Evolutionary conservation across 1,140 invertebrate genomes (phyloP).

Genomic region (Cherax destructor): DNA sequence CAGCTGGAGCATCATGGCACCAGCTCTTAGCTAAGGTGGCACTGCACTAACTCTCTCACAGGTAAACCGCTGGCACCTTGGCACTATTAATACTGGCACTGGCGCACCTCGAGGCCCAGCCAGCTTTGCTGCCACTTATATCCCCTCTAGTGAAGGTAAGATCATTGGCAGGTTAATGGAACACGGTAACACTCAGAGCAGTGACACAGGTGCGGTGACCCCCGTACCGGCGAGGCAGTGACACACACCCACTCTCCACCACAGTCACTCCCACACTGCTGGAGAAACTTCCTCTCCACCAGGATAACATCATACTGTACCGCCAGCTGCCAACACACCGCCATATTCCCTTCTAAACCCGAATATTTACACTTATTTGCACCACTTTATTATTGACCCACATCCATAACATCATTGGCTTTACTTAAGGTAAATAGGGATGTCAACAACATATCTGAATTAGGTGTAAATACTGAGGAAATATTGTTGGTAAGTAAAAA

Average conservation of each 20-base stretch:
- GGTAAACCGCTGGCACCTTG: not conserved
- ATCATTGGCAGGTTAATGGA: conserved; percentile 4
- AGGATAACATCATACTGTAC: conserved; percentile 6
- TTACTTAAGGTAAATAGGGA: not conserved
- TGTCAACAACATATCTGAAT: not conserved
- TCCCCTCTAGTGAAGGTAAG: not conserved
- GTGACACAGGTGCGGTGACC: not conserved
- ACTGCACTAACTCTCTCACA: not conserved
- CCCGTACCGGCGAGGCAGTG: conserved; percentile 1
- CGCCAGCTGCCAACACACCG: not conserved
- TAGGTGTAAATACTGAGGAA: not conserved
- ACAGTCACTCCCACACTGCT: conserved; percentile 3
- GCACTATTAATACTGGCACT: not conserved
- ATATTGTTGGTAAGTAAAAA: not conserved
- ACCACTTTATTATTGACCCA: not conserved
- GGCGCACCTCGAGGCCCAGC: not conserved
- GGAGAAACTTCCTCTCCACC: not conserved
- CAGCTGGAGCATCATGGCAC: not conserved
- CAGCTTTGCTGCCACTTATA: not conserved
- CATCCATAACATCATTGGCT: not conserved
- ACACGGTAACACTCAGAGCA: not conserved
- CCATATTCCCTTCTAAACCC: not conserved
- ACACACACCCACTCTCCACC: not conserved
- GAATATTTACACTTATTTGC: not conserved
- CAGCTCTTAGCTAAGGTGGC: not conserved